Percentiles rank a stretch among this genome's conserved stretches.
Evolutionary conservation across 2,888 invertebrate genomes (phyloP).

Genomic region (Palloptera scutellata): DNA sequence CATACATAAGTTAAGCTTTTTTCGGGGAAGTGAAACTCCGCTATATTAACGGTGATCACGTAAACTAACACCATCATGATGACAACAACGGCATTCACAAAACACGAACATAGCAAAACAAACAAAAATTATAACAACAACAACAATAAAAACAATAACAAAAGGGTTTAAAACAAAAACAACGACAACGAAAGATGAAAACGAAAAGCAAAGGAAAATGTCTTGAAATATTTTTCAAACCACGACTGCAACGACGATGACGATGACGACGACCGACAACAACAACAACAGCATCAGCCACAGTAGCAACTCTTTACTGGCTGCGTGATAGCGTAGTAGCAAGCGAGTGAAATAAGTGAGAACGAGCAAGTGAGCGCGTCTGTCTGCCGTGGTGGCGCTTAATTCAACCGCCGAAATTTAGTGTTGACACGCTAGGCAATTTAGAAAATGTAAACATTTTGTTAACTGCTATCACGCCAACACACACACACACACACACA

Average conservation of each 20-base stretch:
- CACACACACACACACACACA: conserved; percentile 15
- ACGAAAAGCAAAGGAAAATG: too few species aligned
- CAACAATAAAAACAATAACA: neutral
- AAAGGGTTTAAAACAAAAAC: too few species aligned
- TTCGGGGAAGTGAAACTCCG: too few species aligned
- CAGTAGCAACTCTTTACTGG: neutral
- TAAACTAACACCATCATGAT: too few species aligned
- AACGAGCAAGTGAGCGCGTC: too few species aligned
- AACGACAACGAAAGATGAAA: too few species aligned
- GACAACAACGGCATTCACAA: neutral
- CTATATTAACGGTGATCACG: too few species aligned
- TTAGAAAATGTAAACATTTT: conserved; percentile 58
- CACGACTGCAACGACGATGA: neutral
- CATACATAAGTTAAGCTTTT: too few species aligned
- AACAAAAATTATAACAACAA: neutral
- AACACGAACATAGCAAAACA: too few species aligned
- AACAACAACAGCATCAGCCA: neutral
- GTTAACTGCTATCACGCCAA: conserved; percentile 44
- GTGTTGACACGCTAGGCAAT: conserved; percentile 62
- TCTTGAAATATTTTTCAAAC: too few species aligned
- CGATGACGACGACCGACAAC: neutral
- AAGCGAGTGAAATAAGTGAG: too few species aligned
- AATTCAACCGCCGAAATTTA: conserved; percentile 49
- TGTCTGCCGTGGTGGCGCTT: conserved; percentile 15
- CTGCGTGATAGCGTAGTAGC: neutral